Percentiles rank a stretch among this genome's conserved stretches.
phyloP scores from a whole-genome alignment of 2,888 invertebrate species.

The Tetranychus piercei region DNA sequence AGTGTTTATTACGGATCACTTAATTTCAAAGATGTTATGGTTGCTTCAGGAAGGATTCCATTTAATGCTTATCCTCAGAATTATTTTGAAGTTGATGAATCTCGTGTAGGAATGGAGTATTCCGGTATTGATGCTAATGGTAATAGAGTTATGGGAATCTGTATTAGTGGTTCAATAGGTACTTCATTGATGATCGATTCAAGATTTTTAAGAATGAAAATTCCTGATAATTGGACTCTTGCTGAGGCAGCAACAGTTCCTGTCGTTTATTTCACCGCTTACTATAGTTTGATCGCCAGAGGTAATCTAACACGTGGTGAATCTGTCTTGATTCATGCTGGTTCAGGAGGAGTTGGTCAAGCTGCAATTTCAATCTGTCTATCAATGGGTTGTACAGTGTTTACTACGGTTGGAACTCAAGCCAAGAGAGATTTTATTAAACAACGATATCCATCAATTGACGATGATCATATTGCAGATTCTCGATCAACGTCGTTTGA shows the following conservation, averaged over 20 bases:
- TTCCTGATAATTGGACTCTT: conserved; percentile 33
- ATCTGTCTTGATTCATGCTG: conserved; percentile 35
- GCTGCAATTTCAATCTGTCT: conserved; percentile 39
- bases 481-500: conserved; percentile 35
- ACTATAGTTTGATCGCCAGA: conserved; percentile 38
- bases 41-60: conserved; percentile 86
- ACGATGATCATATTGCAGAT: conserved; percentile 35
- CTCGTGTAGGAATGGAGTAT: conserved; percentile 26
- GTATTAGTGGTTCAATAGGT: conserved; percentile 35
- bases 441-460: conserved; percentile 35
- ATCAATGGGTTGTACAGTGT: conserved; percentile 34
- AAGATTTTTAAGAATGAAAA: conserved; percentile 44
- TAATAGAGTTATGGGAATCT: conserved; percentile 32
- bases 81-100: conserved; percentile 43
- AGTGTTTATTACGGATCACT: conserved; percentile 40
- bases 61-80: conserved; percentile 80
- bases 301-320: conserved; percentile 34
- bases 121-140: conserved; percentile 30
- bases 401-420: conserved; percentile 36
- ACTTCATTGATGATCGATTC: conserved; percentile 34
- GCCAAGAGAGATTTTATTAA: conserved; percentile 32
- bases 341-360: conserved; percentile 38
- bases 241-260: conserved; percentile 35
- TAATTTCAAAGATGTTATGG: conserved; percentile 94
- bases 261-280: conserved; percentile 36